These are phyloP conservation scores for Capitella teleta DNA, from an alignment of 1,140 invertebrate species.

Conservation along the genomic window DNA sequence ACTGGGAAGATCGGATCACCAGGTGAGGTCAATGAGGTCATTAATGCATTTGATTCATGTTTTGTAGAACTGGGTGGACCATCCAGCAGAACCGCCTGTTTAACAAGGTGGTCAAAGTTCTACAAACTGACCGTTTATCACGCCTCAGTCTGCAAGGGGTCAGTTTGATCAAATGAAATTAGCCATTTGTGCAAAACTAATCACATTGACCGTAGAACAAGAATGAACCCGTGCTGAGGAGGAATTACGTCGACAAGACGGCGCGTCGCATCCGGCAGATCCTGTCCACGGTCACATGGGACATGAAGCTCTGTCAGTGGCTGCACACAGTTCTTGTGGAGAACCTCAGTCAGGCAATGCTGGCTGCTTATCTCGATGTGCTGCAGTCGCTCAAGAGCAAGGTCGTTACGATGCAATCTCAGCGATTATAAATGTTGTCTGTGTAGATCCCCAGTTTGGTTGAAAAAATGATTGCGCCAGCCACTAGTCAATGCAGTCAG, in stretches of 20 bases:
- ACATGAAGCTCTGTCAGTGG: conserved; percentile 63
- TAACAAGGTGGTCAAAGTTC: conserved; percentile 52
- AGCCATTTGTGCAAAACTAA: neutral
- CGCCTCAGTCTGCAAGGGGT: conserved; percentile 49
- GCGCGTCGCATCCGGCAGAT: conserved; percentile 55
- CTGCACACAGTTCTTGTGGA: conserved; percentile 63
- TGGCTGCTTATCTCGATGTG: conserved; percentile 67
- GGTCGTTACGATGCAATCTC: conserved; percentile 19
- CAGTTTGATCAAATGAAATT: conserved; percentile 5
- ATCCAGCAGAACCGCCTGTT: conserved; percentile 55
- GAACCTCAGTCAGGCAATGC: conserved; percentile 51
- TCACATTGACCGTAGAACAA: conserved; percentile 30
- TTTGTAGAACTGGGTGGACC: conserved; percentile 54
- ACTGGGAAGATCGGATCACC: conserved; percentile 60
- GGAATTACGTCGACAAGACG: conserved; percentile 59
- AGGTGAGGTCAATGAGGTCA: conserved; percentile 17
- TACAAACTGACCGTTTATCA: conserved; percentile 60
- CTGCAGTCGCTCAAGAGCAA: conserved; percentile 63
- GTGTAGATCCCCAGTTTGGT: conserved; percentile 45
- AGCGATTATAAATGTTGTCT: neutral
- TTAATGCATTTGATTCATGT: conserved; percentile 9
- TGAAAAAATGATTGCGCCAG: conserved; percentile 57
- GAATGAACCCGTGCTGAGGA: conserved; percentile 52
- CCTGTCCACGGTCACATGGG: conserved; percentile 51
- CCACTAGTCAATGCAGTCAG: conserved; percentile 15